Conservation (phyloP, 2,113 vertebrate species). For the Dicentrarchus labrax region DNA sequence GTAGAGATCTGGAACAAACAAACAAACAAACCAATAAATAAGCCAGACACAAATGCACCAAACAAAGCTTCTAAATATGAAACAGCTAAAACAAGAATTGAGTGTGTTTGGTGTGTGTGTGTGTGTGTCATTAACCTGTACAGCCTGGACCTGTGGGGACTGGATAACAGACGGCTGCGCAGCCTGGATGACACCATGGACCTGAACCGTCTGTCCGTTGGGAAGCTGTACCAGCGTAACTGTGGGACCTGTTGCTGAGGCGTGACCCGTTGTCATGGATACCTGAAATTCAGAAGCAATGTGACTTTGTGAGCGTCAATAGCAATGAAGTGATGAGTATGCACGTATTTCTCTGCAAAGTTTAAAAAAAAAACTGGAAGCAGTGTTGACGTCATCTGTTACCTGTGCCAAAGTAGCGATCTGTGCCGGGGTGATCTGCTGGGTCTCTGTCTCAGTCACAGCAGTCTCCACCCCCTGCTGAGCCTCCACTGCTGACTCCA, state of each 20-base stretch:
- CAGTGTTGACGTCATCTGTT: constrained; percentile 24
- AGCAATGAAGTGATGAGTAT: neutral
- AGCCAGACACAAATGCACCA: neutral
- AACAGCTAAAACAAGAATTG: neutral
- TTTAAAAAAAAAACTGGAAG: neutral
- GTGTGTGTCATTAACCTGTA: constrained; percentile 86
- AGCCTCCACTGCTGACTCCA: constrained; percentile 96
- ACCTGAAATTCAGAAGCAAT: constrained; percentile 82
- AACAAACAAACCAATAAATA: neutral
- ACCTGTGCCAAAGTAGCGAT: constrained; percentile 97
- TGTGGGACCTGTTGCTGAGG: constrained; percentile 91
- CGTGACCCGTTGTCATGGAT: constrained; percentile 91
- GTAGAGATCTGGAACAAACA: constrained; percentile 91
- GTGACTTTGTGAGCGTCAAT: neutral
- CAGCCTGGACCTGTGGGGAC: constrained; percentile 96
- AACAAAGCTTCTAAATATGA: neutral
- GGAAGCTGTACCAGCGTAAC: constrained; percentile 97
- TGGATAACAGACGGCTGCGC: constrained; percentile 98
- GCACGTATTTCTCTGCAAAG: neutral
- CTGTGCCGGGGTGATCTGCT: constrained; percentile 85
- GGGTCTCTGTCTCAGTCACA: constrained; percentile 93
- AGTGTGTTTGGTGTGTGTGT: constrained; percentile 38
- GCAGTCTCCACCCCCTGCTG: constrained; percentile 95
- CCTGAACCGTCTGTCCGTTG: constrained; percentile 98
- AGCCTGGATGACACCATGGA: constrained; percentile 97